Conservation (phyloP, 2,797 vertebrate genomes). For the Emydoidea blandingii region DNA sequence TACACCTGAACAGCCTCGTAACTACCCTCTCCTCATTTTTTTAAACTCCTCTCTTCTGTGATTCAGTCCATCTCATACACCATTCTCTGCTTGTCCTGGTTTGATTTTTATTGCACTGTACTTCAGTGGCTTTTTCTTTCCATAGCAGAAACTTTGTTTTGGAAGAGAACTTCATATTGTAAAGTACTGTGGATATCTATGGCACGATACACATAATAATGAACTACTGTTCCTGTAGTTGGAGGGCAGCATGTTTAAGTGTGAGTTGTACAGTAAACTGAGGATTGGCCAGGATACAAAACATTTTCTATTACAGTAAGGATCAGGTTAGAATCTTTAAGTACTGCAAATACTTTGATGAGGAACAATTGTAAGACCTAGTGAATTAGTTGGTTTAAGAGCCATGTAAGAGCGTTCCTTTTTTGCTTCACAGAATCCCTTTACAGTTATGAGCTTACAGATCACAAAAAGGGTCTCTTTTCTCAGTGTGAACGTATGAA, state of each 20-base stretch:
- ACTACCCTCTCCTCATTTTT: not conserved
- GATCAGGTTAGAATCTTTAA: not conserved
- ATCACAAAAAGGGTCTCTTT: constrained; percentile 27
- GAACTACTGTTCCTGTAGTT: not conserved
- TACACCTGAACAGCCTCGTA: not conserved
- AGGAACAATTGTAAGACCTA: not conserved
- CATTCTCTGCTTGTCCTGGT: not conserved
- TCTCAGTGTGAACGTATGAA: constrained; percentile 26
- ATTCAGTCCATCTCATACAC: not conserved
- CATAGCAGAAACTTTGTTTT: not conserved
- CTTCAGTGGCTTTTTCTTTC: not conserved
- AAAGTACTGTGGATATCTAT: not conserved
- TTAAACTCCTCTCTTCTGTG: not conserved
- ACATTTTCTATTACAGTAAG: not conserved
- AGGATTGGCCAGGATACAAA: not conserved
- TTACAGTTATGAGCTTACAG: not conserved
- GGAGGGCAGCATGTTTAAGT: not conserved
- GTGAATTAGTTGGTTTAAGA: not conserved
- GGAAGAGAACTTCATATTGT: not conserved
- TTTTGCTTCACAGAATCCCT: constrained; percentile 15
- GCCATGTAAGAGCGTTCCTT: not conserved
- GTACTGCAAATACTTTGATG: not conserved
- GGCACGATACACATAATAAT: not conserved
- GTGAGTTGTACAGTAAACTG: not conserved
- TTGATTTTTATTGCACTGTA: not conserved